Base-by-base conservation (phyloP, 2,797 vertebrate genomes). In the Aplochiton taeniatus region DNA sequence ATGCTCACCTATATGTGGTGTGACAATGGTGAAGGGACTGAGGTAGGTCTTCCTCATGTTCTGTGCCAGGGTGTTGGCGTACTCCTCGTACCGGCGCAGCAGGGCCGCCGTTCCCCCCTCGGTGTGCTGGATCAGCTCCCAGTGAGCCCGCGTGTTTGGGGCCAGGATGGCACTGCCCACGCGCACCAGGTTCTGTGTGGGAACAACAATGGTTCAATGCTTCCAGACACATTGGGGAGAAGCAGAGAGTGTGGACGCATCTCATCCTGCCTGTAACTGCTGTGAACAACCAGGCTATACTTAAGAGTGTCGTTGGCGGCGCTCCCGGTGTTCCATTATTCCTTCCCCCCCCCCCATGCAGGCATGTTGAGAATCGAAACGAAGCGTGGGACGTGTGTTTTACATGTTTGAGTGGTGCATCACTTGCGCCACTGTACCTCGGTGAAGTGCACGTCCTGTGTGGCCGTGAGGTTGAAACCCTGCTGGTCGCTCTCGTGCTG, bases 41-140 rank as follows among this genome's bases (percentile, higher is more conserved):
- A 99, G 94, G 86, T 99, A 99, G 4, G 96, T 99, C 85, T 95
- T 95, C 84, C 94, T 94, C 97, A 99, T 98, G 85, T 98, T 99
- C 89, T 93, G 93, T 0, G 96, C 96, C 85, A 99, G 90, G 0
- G 94, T 93, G 50, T 92, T 95, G 57, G 95, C 95, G 0, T 99
- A 99, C 44, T 95, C 95, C 87, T 98, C 96, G 0, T 94, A 97
- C 84, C 92, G 93, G 42, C 83, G 93, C 11, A 98, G 93, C 69
- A 99, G 88, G 9, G 91, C 91, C 0, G 96, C 96, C 0, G 95
- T 96, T 81, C 96, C 97, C 0, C 94, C 95, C 79, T 98, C 96
- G 0, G 92, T 89, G 87, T 94, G 91, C 89, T 99, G 97, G 90
- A 99, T 98, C 79, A 95, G 87, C 82, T 97, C 94, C 96, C 96